A percentile compares a stretch with the other conserved stretches of the same genome.
Conservation (phyloP, 2,113 vertebrate species). For the Lepisosteus oculatus region DNA sequence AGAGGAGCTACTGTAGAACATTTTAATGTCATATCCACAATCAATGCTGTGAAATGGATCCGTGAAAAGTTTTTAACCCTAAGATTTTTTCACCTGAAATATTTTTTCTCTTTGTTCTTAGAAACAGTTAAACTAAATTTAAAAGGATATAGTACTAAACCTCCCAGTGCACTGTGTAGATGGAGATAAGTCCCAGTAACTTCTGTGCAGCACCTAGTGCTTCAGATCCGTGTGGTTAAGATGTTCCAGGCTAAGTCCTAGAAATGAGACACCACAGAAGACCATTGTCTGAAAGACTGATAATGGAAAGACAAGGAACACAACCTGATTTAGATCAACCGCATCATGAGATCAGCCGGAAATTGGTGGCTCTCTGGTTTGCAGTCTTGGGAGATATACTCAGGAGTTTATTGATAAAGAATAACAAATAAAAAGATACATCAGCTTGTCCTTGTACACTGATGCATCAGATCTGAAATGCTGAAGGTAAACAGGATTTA, state of each 20-base stretch:
- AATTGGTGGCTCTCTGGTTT: background rate
- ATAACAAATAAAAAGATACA: background rate
- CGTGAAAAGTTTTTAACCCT: too few species aligned
- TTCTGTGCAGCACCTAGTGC: background rate
- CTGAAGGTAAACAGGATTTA: too few species aligned
- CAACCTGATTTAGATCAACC: background rate
- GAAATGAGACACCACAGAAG: background rate
- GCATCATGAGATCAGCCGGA: background rate
- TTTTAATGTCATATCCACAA: too few species aligned
- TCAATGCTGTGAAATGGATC: too few species aligned
- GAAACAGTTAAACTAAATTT: background rate
- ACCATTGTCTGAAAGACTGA: background rate
- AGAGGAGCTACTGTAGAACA: too few species aligned
- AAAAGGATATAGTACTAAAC: background rate
- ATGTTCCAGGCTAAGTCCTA: background rate
- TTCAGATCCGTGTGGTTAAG: background rate
- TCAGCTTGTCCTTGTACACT: background rate
- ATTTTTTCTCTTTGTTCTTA: background rate
- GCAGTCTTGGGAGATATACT: background rate
- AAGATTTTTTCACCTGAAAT: too few species aligned
- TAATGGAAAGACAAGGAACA: background rate
- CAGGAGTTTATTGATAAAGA: background rate
- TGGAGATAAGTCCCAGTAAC: background rate
- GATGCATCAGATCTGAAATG: too few species aligned
- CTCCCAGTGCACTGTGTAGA: too few species aligned